These are phyloP conservation scores for Caradrina kadenii DNA, from an alignment of 2,888 invertebrate species.

Conservation along the genomic window DNA sequence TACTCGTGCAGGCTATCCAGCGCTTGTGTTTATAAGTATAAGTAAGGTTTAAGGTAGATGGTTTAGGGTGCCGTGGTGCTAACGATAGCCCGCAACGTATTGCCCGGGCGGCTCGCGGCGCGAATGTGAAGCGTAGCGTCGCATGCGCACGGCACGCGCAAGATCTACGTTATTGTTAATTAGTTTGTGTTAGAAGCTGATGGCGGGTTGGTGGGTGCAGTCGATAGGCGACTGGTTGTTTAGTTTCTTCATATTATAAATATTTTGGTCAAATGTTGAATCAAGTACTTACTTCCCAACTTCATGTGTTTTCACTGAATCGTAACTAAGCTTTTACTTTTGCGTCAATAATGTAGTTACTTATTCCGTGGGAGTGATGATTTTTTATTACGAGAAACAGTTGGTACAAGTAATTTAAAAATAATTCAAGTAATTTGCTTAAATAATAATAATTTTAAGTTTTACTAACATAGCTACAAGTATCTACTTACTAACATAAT, in stretches of 20 bases:
- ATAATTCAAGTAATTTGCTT: too few species aligned
- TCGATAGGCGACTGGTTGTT: slow-evolving; percentile 4
- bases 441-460: too few species aligned
- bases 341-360: too few species aligned
- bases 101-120: slow-evolving; percentile 82
- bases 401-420: too few species aligned
- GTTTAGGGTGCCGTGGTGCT: slow-evolving; percentile 79
- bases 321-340: too few species aligned
- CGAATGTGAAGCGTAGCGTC: slow-evolving; percentile 89
- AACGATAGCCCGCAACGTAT: slow-evolving; percentile 76
- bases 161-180: slow-evolving; percentile 80
- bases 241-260: neutral
- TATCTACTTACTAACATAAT: too few species aligned
- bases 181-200: slow-evolving; percentile 78
- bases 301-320: neutral
- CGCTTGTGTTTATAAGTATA: slow-evolving; percentile 37
- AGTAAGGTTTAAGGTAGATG: slow-evolving; percentile 72
- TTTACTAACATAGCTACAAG: too few species aligned
- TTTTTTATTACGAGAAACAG: too few species aligned
- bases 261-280: neutral
- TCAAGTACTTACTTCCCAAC: neutral
- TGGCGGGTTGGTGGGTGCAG: slow-evolving; percentile 51
- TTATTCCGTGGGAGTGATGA: too few species aligned
- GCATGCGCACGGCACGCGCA: slow-evolving; percentile 80
- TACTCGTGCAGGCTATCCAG: slow-evolving; percentile 25